Percentiles rank a stretch among this genome's conserved stretches.
phyloP scores from a whole-genome alignment of 2,888 invertebrate genomes.

The Apamea monoglypha region DNA sequence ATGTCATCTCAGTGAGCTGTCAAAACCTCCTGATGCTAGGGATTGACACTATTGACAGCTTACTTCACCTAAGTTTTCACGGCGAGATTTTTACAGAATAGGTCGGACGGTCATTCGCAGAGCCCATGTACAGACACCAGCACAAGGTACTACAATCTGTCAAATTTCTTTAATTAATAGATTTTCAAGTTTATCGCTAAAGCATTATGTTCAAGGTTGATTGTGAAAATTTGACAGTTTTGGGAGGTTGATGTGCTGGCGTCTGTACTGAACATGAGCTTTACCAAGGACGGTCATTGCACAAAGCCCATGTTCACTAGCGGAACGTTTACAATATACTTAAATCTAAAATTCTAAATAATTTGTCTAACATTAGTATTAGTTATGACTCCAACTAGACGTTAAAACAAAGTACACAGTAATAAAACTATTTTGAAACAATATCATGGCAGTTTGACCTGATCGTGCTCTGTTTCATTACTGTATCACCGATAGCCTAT shows the following conservation, averaged over 20 bases:
- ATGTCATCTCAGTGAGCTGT: neutral
- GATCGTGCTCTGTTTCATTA: constrained; percentile 55
- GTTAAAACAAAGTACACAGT: constrained; percentile 55
- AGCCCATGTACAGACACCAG: no score
- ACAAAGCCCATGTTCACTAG: neutral
- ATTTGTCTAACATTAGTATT: constrained; percentile 2
- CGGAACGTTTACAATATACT: neutral
- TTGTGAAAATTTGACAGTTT: no score
- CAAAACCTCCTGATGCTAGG: neutral
- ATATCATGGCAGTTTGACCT: constrained; percentile 63
- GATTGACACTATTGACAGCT: neutral
- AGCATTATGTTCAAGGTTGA: no score
- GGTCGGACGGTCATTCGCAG: neutral
- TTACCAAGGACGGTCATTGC: neutral
- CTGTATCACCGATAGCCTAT: constrained; percentile 70
- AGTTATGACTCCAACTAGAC: constrained; percentile 25
- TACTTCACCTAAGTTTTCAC: neutral
- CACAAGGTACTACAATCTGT: no score
- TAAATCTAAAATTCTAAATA: constrained; percentile 8
- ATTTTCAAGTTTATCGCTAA: no score
- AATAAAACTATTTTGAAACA: constrained; percentile 69
- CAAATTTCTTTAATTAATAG: no score
- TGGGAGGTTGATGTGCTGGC: no score
- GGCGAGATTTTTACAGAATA: neutral
- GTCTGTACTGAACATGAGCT: neutral